Evolutionary conservation across 2,888 invertebrate species (phyloP), one percentile per base, ranked within the genome.

Genomic region (Epirrhoe alternata): DNA sequence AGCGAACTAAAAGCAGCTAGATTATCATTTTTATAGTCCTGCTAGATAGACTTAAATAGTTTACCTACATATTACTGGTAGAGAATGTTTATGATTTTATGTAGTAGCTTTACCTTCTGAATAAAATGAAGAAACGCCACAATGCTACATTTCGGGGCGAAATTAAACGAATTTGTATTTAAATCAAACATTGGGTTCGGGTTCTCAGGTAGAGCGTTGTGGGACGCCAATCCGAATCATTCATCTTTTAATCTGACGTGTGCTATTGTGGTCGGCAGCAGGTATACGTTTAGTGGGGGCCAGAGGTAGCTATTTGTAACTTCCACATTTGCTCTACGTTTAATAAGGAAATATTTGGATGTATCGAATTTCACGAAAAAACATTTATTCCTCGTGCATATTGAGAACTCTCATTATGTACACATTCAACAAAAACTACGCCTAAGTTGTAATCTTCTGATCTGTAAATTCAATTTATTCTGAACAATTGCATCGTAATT

Each of bases 161-260:
- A 64, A 57, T 57, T 64, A 68, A 68, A 67, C 47, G 61, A 60
- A 62, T 63, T 63, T 63, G 56, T 69, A 67, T 67, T 67, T 54
- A 56, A 67, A 64, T 62, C 50, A 54, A 59, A 64, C 68, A 66
- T 58, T 66, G 57, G 81, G 69, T 68, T 75, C 81, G 80, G 81
- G 80, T 85, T 84, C 83, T 80, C 86, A 87, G 88, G 87, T 90
- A 87, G 85, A 78, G 74, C 74, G 71, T 75, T 74, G 84, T 82
- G 81, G 83, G 86, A 86, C 83, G 84, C 83, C 85, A 89, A 86
- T 87, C 84, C 79, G 83, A 87, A 89, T 87, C 91, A 93, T 93
- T 92, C 89, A 90, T 94, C 92, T 92, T 92, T 83, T 88, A 89
- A 90, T 90, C 92, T 89, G 94, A 93, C 92, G 84, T 81, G 80